phyloP scores from a whole-genome alignment of 35 echinoderm and acorn worm species.

The Lytechinus pictus region DNA sequence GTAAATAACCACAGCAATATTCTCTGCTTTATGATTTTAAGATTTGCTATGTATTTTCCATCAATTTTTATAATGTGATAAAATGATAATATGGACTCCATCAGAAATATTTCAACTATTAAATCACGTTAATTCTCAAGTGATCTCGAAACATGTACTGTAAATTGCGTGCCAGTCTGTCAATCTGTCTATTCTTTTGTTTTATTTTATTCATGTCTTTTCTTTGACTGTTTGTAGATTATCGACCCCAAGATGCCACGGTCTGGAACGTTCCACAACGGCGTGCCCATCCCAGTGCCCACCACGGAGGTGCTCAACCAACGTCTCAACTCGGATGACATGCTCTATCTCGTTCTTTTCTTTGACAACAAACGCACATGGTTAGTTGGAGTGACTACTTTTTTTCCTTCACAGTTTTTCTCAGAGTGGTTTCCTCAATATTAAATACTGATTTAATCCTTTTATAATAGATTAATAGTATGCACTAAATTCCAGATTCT shows the following conservation, averaged over 20 bases:
- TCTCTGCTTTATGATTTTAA: too few relatives aligned
- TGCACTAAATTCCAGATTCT: too few relatives aligned
- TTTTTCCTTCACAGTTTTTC: neutral
- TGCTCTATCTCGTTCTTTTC: constrained; percentile 91
- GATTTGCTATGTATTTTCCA: too few relatives aligned
- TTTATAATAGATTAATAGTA: too few relatives aligned
- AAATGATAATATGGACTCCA: too few relatives aligned
- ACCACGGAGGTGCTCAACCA: constrained; percentile 87
- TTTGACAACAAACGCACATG: constrained; percentile 99
- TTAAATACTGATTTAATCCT: too few relatives aligned
- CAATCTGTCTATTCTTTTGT: neutral
- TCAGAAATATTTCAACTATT: neutral
- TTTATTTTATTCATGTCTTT: neutral
- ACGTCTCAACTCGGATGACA: constrained; percentile 73
- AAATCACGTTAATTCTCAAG: neutral
- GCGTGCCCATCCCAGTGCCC: constrained; percentile 98
- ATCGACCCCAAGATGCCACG: constrained; percentile 95
- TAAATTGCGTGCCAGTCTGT: neutral
- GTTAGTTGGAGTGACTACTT: constrained; percentile 58
- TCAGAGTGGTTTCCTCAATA: too few relatives aligned
- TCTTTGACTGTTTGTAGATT: constrained; percentile 60
- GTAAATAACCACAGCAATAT: too few relatives aligned
- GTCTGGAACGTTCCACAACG: constrained; percentile 83
- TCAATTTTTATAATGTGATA: too few relatives aligned
- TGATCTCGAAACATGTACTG: neutral